Evolutionary conservation across 2,888 invertebrate genomes (phyloP).

Genomic region (Drosophila neonasuta): DNA sequence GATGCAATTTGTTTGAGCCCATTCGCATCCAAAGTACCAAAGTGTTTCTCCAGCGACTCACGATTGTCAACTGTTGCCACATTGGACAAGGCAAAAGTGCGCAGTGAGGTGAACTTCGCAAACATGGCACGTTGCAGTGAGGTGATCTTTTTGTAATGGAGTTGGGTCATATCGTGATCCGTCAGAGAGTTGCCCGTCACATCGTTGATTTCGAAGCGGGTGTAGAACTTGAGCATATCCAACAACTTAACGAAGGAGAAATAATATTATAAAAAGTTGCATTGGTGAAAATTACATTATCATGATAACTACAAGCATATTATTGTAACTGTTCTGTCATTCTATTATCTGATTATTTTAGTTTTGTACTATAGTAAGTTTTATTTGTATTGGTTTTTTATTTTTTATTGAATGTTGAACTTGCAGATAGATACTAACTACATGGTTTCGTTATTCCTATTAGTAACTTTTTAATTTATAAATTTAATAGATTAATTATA

Average conservation of each 20-base stretch:
- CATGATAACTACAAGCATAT: no score
- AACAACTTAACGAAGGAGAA: conserved; percentile 87
- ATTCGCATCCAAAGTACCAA: conserved; percentile 87
- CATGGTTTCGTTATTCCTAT: no score
- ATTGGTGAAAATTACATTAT: no score
- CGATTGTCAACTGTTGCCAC: conserved; percentile 97
- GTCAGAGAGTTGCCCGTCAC: conserved; percentile 96
- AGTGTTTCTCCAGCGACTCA: conserved; percentile 89
- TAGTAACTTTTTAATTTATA: no score
- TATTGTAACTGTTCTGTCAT: no score
- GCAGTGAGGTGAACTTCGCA: conserved; percentile 92
- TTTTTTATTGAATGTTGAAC: no score
- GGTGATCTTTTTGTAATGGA: conserved; percentile 96
- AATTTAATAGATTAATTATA: no score
- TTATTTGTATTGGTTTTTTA: no score
- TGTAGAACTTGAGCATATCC: conserved; percentile 97
- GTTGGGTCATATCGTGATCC: conserved; percentile 95
- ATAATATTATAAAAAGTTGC: not conserved
- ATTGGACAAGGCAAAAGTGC: conserved; percentile 94
- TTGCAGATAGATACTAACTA: no score
- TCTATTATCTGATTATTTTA: no score
- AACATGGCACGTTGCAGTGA: conserved; percentile 97
- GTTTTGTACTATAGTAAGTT: no score
- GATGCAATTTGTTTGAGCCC: conserved; percentile 93
- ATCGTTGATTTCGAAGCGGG: conserved; percentile 98